Evolutionary conservation across 2,113 vertebrate genomes (phyloP), one percentile per base, ranked within the genome.

Genomic region (Prochilodus magdalenae): DNA sequence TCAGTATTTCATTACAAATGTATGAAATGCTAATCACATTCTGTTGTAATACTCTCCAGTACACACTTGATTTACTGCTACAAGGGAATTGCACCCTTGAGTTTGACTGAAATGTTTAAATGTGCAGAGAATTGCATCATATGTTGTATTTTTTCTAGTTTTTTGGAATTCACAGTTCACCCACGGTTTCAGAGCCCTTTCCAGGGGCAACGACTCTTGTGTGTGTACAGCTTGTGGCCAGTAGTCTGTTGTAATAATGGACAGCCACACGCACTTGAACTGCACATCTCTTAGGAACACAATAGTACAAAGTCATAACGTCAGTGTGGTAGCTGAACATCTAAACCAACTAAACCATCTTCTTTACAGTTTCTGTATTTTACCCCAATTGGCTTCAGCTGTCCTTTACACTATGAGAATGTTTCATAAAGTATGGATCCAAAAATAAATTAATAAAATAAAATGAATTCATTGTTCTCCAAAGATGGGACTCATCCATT

Each of bases 21-120:
- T 80, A 73, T 80, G 70, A 73, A 65, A 80, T 80, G 79, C 79
- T 80, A 80, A 73, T 80, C 44, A 12, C 47, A 73, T 80, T 80
- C 57, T 80, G 70, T 73, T 80, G 70, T 65, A 80, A 65, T 73
- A 73, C 44, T n/a, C 55, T 78, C 27, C 44, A 73, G 57, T 80
- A 53, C 79, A 77, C 67, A 77, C 59, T 81, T 73, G 30, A 77
- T 78, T 85, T 77, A 73, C 69, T 47, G 27, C 75, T 67, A 81
- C 15, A 30, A 59, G 74, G 67, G 74, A 81, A 77, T 78, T 85
- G 33, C 53, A 73, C 30, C 60, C 74, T 55, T 73, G 66, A 77
- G 65, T 74, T 77, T 81, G 51, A 66, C 49, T 73, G 83, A 81
- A 77, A 66, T 71, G 51, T 81, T 81, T 78, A 81, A 60, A 81